phyloP scores from a whole-genome alignment of 2,797 vertebrate genomes.

The Mormyrops attenuatus region DNA sequence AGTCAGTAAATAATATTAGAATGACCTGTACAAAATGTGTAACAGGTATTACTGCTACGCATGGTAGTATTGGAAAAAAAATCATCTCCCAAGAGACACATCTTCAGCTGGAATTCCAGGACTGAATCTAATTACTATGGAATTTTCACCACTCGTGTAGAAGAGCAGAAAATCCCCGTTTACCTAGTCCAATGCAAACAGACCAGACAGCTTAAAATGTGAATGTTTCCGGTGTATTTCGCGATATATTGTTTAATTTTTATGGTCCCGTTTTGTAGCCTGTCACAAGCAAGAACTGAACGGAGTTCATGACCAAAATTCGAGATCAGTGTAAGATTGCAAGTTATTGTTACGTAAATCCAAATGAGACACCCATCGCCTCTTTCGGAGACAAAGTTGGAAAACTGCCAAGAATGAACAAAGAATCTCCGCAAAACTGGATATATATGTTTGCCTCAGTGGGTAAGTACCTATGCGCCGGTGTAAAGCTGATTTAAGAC shows the following conservation, averaged over 20 bases:
- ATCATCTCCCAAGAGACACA: not conserved
- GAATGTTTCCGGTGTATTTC: not conserved
- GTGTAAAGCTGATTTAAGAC: not conserved
- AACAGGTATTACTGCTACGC: not conserved
- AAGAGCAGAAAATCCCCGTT: not conserved
- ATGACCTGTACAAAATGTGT: not conserved
- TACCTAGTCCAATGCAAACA: not conserved
- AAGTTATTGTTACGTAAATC: conserved; percentile 16
- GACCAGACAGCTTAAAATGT: not conserved
- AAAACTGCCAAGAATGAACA: conserved; percentile 16
- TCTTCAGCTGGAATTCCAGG: not conserved
- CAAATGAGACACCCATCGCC: not conserved
- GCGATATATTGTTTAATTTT: not conserved
- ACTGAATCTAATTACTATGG: not conserved
- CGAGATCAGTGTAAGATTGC: not conserved
- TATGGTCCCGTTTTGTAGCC: not conserved
- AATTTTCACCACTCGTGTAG: not conserved
- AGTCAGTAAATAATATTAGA: not conserved
- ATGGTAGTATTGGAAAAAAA: not conserved
- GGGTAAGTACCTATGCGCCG: not conserved
- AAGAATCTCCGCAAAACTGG: not conserved
- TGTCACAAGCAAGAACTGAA: not conserved
- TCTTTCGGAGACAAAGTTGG: conserved; percentile 17
- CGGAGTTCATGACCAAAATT: not conserved
- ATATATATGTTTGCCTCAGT: not conserved